Base-by-base conservation (phyloP, 2,113 vertebrate species). In the Philantomba maxwellii region DNA sequence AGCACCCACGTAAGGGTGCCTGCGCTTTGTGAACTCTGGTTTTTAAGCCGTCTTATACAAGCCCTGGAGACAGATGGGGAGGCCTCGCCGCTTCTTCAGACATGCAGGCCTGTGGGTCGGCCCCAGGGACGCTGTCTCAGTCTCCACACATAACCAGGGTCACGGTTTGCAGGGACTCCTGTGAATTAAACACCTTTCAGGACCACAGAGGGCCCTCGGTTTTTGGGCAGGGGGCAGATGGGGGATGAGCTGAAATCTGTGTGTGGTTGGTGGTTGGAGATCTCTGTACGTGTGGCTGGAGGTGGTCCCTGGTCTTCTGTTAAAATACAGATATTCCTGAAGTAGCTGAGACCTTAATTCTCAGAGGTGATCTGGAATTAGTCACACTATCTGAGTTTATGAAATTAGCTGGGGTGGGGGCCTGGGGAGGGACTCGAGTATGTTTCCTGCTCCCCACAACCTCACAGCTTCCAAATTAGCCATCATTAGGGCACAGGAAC, bases 71-170 rank as follows among this genome's bases (percentile, higher is more conserved):
- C 4, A 12, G 80, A 7, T 14, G 45, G 93, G 16, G n/a, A 30
- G 45, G 12, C n/a, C 23, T n/a, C 4, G 7, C 45, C 0, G 1
- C 8, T 28, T n/a, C 60, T 60, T 28, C 28, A 45, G 64, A 26
- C 6, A 10, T 8, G 45, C 45, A n/a, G n/a, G 80, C 14, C 45
- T 60, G 28, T 13, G 78, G 23, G n/a, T 11, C 2, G 0, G 55
- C 36, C 21, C 26, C 0, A 0, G 43, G 51, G 36, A 53, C 0
- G 1, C 51, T 30, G 36, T 6, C 33, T 25, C 51, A 2, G 51
- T 70, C 58, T 78, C 23, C 0, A 9, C 11, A 43, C 73, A 12
- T 21, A 11, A 33, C 53, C 33, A 33, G 15, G 86, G 55, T 33
- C 9, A 13, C 4, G 0, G 64, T 13, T 33, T 39, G 8, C 25